These are phyloP conservation scores for Emydura subglobosa DNA, from an alignment of 2,113 vertebrate genomes.

Conservation along the genomic window DNA sequence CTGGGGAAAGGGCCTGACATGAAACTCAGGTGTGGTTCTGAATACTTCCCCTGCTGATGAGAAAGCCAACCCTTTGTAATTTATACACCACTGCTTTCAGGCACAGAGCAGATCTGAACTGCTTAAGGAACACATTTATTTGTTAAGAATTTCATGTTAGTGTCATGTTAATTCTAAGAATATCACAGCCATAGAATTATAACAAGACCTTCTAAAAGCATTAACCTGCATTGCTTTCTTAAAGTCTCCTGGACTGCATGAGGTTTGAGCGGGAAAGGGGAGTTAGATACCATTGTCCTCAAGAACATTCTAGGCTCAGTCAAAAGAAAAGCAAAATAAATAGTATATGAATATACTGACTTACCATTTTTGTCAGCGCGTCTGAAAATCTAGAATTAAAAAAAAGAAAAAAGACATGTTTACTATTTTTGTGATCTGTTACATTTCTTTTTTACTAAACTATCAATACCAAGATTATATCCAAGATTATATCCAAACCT, in stretches of 20 bases:
- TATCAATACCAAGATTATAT: background rate
- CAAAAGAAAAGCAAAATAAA: background rate
- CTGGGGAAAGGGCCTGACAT: background rate
- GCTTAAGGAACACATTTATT: background rate
- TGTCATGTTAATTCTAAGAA: background rate
- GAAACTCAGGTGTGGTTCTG: background rate
- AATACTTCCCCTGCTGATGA: background rate
- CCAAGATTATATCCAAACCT: background rate
- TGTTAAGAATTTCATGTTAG: background rate
- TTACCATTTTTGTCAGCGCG: conserved; percentile 87
- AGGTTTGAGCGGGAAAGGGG: background rate
- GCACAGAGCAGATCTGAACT: background rate
- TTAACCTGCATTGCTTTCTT: rapidly evolving
- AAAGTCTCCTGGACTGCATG: background rate
- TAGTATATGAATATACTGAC: conserved; percentile 25
- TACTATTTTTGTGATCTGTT: background rate
- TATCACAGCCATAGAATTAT: background rate
- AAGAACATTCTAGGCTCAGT: background rate
- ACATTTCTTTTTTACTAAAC: background rate
- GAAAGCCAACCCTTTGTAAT: background rate
- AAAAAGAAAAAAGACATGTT: conserved; percentile 57
- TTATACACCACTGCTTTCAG: background rate
- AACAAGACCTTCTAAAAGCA: background rate
- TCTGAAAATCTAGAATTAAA: conserved; percentile 82
- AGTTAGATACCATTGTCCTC: background rate